Conservation (phyloP, 2,113 vertebrate genomes). For the Nestor notabilis region DNA sequence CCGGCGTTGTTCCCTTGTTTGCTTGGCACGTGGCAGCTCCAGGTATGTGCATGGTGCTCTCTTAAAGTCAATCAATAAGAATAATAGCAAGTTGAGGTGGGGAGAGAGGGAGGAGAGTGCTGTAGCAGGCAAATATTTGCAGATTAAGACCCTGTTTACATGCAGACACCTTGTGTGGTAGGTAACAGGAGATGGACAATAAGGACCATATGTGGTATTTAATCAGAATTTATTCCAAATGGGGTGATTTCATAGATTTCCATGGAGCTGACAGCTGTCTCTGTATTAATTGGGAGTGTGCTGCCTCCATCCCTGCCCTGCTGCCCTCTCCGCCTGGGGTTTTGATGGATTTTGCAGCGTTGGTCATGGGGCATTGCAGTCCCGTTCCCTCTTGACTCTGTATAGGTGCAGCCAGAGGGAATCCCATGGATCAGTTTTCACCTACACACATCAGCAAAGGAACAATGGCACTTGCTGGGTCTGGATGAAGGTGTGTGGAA, state of each 20-base stretch:
- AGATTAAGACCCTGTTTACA: background rate
- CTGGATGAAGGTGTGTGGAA: background rate
- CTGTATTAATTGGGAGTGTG: background rate
- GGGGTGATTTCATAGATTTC: conserved; percentile 12
- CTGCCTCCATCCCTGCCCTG: background rate
- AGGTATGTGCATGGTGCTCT: background rate
- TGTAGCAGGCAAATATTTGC: conserved; percentile 12
- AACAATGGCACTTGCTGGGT: background rate
- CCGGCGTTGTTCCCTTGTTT: background rate
- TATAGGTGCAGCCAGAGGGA: background rate
- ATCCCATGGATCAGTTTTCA: background rate
- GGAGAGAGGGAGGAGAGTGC: conserved; percentile 9
- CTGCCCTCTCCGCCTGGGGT: background rate
- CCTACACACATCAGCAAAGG: background rate
- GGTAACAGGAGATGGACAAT: background rate
- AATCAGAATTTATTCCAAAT: conserved; percentile 28
- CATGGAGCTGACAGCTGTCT: background rate
- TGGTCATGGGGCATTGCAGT: rapidly evolving
- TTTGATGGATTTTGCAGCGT: background rate
- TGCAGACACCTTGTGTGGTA: conserved; percentile 9
- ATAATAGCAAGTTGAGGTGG: conserved; percentile 25
- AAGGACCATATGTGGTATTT: conserved; percentile 29
- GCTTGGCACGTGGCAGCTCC: background rate
- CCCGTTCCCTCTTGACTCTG: background rate
- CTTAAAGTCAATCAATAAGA: conserved; percentile 46